Conservation (phyloP, 2,797 vertebrate genomes). For the Triplophysa yarkandensis region DNA sequence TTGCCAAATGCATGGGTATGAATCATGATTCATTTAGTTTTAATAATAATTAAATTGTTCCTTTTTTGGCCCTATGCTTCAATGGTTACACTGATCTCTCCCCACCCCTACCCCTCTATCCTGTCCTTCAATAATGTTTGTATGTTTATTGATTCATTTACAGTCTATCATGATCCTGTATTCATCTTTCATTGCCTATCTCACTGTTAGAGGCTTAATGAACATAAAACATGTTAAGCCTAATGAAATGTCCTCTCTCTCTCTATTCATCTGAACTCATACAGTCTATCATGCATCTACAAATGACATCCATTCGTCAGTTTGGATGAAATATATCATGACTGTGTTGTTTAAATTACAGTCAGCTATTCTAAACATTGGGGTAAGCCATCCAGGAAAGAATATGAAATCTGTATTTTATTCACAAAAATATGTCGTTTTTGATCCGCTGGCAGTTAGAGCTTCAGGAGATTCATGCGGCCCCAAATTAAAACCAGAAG, state of each 20-base stretch:
- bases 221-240: conserved; percentile 35
- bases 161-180: conserved; percentile 28
- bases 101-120: background rate
- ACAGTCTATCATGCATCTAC: conserved; percentile 26
- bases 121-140: background rate
- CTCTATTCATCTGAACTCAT: conserved; percentile 18
- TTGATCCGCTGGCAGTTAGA: conserved; percentile 3
- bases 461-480: conserved; percentile 1
- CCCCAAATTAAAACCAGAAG: background rate
- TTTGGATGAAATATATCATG: conserved; percentile 6
- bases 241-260: conserved; percentile 45
- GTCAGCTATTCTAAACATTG: background rate
- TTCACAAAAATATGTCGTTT: background rate
- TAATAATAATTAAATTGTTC: background rate
- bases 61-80: background rate
- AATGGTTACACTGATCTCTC: background rate
- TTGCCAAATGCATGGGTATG: too few relatives aligned
- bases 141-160: conserved; percentile 29
- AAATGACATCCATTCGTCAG: conserved; percentile 32
- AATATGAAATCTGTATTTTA: conserved; percentile 1
- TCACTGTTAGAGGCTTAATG: conserved; percentile 21
- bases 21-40: conserved; percentile 9
- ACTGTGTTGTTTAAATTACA: conserved; percentile 18
- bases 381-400: background rate
- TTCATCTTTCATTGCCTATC: conserved; percentile 5